Evolutionary conservation across 2,113 vertebrate genomes (phyloP).

Genomic region (Pleuronectes platessa): DNA sequence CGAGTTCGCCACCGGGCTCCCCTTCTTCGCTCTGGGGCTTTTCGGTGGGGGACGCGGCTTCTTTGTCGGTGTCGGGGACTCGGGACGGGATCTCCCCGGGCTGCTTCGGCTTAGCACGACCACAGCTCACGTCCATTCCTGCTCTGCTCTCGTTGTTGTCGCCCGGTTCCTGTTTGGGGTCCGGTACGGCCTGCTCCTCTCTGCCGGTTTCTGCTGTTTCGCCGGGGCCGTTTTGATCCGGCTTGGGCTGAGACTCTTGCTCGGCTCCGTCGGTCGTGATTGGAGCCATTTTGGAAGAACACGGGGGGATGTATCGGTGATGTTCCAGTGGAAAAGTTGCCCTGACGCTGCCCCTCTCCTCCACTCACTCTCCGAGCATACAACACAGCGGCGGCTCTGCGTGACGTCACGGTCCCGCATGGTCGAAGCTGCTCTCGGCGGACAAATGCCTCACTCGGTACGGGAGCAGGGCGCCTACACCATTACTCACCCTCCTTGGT

Average conservation of each 20-base stretch:
- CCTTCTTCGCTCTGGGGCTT: not conserved
- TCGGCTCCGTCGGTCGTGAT: slow-evolving; percentile 61
- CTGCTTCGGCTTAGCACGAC: slow-evolving; percentile 29
- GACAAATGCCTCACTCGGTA: not conserved
- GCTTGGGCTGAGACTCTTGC: slow-evolving; percentile 43
- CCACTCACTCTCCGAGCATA: slow-evolving; percentile 50
- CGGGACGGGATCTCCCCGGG: slow-evolving; percentile 1
- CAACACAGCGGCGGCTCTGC: slow-evolving; percentile 58
- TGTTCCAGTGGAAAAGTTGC: slow-evolving; percentile 47
- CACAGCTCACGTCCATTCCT: slow-evolving; percentile 65
- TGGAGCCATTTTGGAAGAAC: slow-evolving; percentile 69
- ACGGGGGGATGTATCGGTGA: not conserved
- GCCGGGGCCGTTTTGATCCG: slow-evolving; percentile 38
- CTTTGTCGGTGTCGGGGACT: not conserved
- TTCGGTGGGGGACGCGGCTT: not conserved
- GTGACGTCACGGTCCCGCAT: slow-evolving; percentile 50
- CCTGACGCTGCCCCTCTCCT: slow-evolving; percentile 36
- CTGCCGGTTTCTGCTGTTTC: slow-evolving; percentile 47
- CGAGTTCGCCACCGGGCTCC: slow-evolving; percentile 32
- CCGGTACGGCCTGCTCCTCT: slow-evolving; percentile 72
- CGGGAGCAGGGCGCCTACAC: not conserved
- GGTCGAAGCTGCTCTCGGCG: slow-evolving; percentile 22
- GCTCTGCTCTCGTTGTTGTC: slow-evolving; percentile 63
- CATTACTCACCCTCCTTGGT: not conserved
- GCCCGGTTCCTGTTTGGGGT: slow-evolving; percentile 78